Evolutionary conservation across 2,888 invertebrate species (phyloP), one percentile per base, ranked within the genome.

Genomic region (Barypeithes pellucidus): DNA sequence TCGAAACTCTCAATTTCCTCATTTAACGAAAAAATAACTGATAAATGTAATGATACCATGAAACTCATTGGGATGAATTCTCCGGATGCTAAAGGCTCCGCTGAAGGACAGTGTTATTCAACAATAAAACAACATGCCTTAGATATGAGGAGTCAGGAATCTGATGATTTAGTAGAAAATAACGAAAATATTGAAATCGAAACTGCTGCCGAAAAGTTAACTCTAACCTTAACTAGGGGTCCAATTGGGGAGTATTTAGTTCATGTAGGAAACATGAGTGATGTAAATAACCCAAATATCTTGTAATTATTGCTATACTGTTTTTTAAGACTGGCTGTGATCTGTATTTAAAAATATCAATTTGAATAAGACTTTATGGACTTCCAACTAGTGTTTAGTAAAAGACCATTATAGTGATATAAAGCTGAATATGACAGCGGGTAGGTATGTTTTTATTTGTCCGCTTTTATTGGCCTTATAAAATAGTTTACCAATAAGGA

Each of bases 161-260:
- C 3, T 39, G 39, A 39, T 39, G 9, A 16, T 43, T 14, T 16
- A 16, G 8, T 16, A 43, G 41, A 3, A 41, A 41, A 41, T 14
- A 14, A 41, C 3, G 43, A 43, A 16, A 16, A 43, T 8, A 7
- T 43, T 2, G 43, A 14, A 16, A n/a, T 16, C 12, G 39, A 39
- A 39, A 3, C 39, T 43, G 16, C 14, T 1, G 16, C 7, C 16
- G 43, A 43, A 8, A 2, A 43, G 1, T 4, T 20, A 47, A 7
- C 8, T 20, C 1, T 47, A 20, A 8, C 22, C 11, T 20, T 18
- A 22, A 20, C n/a, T 12, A 47, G 47, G n/a, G 47, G 47, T 9
- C 47, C 47, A 0, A 47, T 18, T 47, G 47, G 47, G 22, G 47
- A 47, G 4, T 47, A 47, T 47, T 18, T 47, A 20, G 20, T 47